phyloP scores from a whole-genome alignment of 2,797 vertebrate species.

The Coluber constrictor region DNA sequence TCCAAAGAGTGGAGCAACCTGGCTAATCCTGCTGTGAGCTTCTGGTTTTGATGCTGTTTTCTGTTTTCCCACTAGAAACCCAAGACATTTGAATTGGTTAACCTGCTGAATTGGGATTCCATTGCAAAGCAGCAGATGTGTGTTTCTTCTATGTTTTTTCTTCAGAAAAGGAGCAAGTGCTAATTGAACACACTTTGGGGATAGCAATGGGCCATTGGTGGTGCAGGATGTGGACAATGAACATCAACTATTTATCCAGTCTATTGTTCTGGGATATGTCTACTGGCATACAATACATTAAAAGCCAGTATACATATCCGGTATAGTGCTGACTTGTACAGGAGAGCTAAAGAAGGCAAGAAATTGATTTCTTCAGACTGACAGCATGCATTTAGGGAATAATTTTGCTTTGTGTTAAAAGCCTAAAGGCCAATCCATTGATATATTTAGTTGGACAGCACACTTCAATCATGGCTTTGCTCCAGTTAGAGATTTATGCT shows the following conservation, averaged over 20 bases:
- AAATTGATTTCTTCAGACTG: constrained; percentile 25
- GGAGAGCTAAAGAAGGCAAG: neutral
- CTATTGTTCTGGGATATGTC: neutral
- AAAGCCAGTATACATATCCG: neutral
- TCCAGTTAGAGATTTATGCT: constrained; percentile 31
- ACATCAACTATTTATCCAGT: neutral
- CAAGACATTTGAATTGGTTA: neutral
- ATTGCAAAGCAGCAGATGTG: neutral
- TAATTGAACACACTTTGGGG: neutral
- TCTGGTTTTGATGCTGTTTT: neutral
- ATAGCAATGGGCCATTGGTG: neutral
- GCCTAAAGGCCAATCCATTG: constrained; percentile 35
- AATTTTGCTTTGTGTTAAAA: constrained; percentile 40
- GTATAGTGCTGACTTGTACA: constrained; percentile 19
- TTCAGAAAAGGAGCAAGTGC: neutral
- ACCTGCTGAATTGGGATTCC: neutral
- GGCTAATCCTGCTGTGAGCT: neutral
- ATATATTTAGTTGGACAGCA: constrained; percentile 54
- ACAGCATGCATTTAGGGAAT: constrained; percentile 23
- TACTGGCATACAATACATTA: neutral
- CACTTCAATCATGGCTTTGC: constrained; percentile 47
- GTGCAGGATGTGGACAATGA: neutral
- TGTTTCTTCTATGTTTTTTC: neutral
- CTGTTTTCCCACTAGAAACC: neutral
- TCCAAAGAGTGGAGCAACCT: neutral